Conservation (phyloP, 2,797 vertebrate species). For the Semaprochilodus insignis region DNA sequence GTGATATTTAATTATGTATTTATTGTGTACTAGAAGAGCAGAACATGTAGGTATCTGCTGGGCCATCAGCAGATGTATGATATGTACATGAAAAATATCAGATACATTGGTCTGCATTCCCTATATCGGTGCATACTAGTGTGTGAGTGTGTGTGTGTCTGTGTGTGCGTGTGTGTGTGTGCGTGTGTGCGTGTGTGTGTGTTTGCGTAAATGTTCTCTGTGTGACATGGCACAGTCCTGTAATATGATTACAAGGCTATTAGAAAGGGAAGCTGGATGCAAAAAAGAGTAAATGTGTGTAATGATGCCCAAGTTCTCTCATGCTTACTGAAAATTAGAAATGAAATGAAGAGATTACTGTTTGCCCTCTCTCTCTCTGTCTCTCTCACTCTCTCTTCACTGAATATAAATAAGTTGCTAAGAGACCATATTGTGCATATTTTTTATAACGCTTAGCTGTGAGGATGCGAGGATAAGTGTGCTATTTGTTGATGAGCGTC, state of each 20-base stretch:
- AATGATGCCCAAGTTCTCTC: conserved; percentile 39
- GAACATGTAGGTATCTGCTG: too few species aligned
- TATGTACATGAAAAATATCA: too few species aligned
- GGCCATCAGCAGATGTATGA: too few species aligned
- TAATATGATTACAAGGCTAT: conserved; percentile 48
- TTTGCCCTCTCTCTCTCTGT: conserved; percentile 33
- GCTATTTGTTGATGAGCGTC: not conserved
- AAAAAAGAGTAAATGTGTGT: conserved; percentile 39
- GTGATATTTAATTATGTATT: too few species aligned
- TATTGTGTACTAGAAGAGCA: too few species aligned
- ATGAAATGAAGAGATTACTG: conserved; percentile 52
- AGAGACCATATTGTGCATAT: not conserved
- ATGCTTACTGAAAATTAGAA: conserved; percentile 26
- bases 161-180: not conserved
- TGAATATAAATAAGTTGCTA: not conserved
- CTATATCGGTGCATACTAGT: too few species aligned
- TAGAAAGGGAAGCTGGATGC: conserved; percentile 23
- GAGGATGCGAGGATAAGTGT: not conserved
- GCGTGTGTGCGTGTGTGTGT: not conserved
- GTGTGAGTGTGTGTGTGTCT: not conserved
- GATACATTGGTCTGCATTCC: too few species aligned
- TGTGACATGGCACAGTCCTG: not conserved
- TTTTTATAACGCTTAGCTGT: not conserved
- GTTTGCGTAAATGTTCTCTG: not conserved
- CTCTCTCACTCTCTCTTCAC: conserved; percentile 3